phyloP scores from a whole-genome alignment of 2,113 vertebrate species.

The Empidonax traillii region DNA sequence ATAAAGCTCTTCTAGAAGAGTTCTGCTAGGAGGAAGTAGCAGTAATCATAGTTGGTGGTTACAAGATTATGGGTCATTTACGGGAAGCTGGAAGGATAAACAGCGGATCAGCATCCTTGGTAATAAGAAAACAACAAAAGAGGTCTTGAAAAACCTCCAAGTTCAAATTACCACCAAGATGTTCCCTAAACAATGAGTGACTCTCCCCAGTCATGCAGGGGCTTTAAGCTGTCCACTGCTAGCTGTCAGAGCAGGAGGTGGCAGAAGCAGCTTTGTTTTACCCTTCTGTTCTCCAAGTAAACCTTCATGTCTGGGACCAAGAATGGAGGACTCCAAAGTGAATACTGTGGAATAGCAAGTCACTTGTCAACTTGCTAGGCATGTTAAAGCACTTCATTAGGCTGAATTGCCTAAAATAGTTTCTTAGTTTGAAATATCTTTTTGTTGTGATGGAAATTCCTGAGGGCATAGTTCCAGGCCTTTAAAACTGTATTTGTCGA shows the following conservation, averaged over 20 bases:
- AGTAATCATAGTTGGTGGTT: slow-evolving; percentile 25
- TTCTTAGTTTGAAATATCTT: background rate
- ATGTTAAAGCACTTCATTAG: background rate
- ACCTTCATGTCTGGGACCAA: background rate
- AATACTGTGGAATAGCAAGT: background rate
- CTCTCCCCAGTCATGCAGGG: background rate
- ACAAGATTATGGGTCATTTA: slow-evolving; percentile 7
- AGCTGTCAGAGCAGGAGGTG: background rate
- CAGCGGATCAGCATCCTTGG: background rate
- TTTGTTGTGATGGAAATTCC: background rate
- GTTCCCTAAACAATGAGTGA: background rate
- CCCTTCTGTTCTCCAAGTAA: background rate
- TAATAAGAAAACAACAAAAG: background rate
- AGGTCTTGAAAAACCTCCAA: slow-evolving; percentile 5
- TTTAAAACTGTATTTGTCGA: background rate
- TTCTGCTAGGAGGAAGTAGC: slow-evolving; percentile 3
- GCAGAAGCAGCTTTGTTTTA: background rate
- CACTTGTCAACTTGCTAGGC: background rate
- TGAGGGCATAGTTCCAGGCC: background rate
- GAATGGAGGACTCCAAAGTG: background rate
- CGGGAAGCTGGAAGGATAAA: slow-evolving; percentile 27
- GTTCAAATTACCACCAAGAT: background rate
- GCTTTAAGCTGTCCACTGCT: background rate
- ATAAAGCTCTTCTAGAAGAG: slow-evolving; percentile 40
- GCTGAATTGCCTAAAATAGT: background rate